Evolutionary conservation across 2,888 invertebrate species (phyloP), one percentile per base, ranked within the genome.

Genomic region (Andrena minutula): DNA sequence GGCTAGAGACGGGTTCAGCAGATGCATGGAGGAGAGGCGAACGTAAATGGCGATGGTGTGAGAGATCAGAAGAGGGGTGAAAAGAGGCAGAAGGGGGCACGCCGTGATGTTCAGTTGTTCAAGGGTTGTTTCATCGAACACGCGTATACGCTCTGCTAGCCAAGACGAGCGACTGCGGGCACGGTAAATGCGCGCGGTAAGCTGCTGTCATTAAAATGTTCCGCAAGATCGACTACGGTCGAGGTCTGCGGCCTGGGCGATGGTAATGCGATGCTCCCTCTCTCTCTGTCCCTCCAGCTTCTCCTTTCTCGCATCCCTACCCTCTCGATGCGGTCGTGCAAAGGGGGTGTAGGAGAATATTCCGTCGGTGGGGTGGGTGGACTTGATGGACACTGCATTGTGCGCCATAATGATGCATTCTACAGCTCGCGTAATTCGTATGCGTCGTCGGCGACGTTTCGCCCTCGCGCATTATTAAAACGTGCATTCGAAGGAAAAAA

Each of bases 171-270:
- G 83, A 77, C 85, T 86, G 89, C 82, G 86, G 88, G 88, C 79
- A 82, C 84, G 89, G 88, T 90, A 90, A 91, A 90, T 91, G 90
- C 88, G 87, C 89, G 89, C 87, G 89, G 91, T 91, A 92, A 93
- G 91, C 91, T 92, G 92, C 92, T 93, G 93, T 92, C 93, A 93
- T 93, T 93, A 93, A 93, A 93, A 93, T 92, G 92, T 93, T 93
- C 93, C 93, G 91, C 92, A 91, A 93, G 93, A 93, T 93, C 92
- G 93, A 93, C 90, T 91, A 87, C 89, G 88, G 88, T 83, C 88
- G 85, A 89, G 88, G 86, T 91, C 89, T 88, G 89, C 79, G 88
- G 88, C 82, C 84, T 68, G 76, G 82, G 83, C 77, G 88, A 89
- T 86, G 86, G 87, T 89, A 92, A 90, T 91, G 90, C 85, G 84